These are phyloP conservation scores for Macroteleia sp. DNA, from an alignment of 2,888 invertebrate genomes.

Conservation along the genomic window DNA sequence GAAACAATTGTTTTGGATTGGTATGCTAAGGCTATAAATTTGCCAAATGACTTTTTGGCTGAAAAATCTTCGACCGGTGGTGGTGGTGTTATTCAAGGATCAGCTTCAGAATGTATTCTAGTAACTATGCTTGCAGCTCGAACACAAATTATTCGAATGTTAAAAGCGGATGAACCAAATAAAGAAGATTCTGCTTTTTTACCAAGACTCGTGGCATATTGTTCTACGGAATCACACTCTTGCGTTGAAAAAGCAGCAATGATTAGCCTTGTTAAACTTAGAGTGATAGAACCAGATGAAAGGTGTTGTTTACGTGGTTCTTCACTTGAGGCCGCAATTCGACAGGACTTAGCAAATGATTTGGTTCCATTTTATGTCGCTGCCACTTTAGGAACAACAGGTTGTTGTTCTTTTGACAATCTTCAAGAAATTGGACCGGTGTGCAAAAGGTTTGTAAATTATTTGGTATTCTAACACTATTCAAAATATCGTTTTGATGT, in stretches of 20 bases:
- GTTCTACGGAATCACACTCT: conserved; percentile 90
- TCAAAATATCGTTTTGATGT: no score
- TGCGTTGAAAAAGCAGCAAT: conserved; percentile 92
- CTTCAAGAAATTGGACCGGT: conserved; percentile 91
- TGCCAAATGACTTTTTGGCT: conserved; percentile 88
- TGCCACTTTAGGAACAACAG: conserved; percentile 92
- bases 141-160: conserved; percentile 87
- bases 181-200: conserved; percentile 89
- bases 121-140: conserved; percentile 91
- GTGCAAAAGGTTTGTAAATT: conserved; percentile 84
- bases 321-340: conserved; percentile 85
- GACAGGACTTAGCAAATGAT: conserved; percentile 90
- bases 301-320: conserved; percentile 88
- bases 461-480: no score
- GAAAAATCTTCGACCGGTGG: conserved; percentile 88
- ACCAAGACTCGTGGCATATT: conserved; percentile 91
- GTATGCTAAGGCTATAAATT: conserved; percentile 90
- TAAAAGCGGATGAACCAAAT: conserved; percentile 86
- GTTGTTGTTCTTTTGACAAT: conserved; percentile 93
- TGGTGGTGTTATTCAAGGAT: conserved; percentile 93
- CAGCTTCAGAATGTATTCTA: conserved; percentile 92
- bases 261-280: conserved; percentile 89
- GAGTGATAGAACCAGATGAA: conserved; percentile 89
- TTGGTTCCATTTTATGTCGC: conserved; percentile 93
- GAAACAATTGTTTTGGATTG: conserved; percentile 93